Percentiles rank a stretch among this genome's conserved stretches.
These are phyloP conservation scores for Apocrypta bakeri DNA, from an alignment of 1,140 invertebrate species.

Conservation along the genomic window DNA sequence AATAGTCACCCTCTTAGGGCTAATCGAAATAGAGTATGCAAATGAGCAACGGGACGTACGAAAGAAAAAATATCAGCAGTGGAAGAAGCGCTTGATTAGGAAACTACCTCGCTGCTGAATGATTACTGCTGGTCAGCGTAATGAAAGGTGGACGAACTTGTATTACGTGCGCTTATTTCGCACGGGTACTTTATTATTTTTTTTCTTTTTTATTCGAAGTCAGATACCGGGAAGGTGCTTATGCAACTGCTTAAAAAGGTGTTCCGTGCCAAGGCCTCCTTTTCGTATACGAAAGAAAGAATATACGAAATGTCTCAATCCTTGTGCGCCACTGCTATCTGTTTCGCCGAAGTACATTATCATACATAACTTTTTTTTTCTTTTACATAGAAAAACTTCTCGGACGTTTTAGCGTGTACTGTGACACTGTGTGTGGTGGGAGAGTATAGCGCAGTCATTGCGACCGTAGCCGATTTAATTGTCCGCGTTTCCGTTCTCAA, in stretches of 20 bases:
- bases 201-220: conserved; percentile 39
- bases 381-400: conserved; percentile 13
- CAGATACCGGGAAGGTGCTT: conserved; percentile 49
- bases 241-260: conserved; percentile 48
- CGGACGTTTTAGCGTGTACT: too few relatives aligned
- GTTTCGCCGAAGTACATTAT: conserved; percentile 38
- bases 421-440: too few relatives aligned
- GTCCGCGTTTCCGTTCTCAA: neutral
- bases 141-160: conserved; percentile 54
- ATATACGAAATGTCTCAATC: conserved; percentile 45
- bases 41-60: conserved; percentile 16
- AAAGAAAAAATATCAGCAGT: conserved; percentile 15
- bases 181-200: conserved; percentile 37
- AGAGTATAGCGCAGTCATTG: too few relatives aligned
- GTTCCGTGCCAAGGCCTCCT: conserved; percentile 43
- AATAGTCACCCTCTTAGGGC: too few relatives aligned
- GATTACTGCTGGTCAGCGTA: conserved; percentile 57
- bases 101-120: conserved; percentile 41
- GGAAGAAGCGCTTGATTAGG: conserved; percentile 42
- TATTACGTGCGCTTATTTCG: conserved; percentile 41
- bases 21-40: conserved; percentile 8
- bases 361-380: conserved; percentile 19
- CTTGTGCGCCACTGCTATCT: neutral
- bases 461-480: neutral
- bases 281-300: conserved; percentile 32